Evolutionary conservation across 2,113 vertebrate genomes (phyloP).

Genomic region (Myxocyprinus asiaticus): DNA sequence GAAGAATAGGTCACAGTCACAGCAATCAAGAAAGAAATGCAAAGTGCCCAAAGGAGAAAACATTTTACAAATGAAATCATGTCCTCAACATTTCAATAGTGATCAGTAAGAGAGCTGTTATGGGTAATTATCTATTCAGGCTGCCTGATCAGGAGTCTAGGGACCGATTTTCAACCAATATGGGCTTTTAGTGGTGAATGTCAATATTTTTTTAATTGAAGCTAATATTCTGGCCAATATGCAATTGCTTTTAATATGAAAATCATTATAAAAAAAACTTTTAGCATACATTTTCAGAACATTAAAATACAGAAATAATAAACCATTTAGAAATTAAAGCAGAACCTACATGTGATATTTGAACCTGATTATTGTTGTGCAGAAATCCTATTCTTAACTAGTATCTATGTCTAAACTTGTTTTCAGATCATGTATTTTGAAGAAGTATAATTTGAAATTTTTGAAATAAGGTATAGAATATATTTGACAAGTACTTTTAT

Average conservation of each 20-base stretch:
- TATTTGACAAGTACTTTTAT: too few species aligned
- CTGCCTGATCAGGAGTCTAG: not conserved
- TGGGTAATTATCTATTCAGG: too few species aligned
- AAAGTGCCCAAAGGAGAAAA: not conserved
- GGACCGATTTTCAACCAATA: not conserved
- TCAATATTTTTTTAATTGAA: not conserved
- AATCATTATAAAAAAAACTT: not conserved
- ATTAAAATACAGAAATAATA: not conserved
- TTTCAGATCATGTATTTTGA: too few species aligned
- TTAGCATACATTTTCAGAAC: not conserved
- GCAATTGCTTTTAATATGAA: not conserved
- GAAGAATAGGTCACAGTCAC: constrained; percentile 5
- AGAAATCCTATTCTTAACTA: too few species aligned
- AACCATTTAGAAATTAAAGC: not conserved
- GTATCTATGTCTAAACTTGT: too few species aligned
- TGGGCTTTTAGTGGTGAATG: not conserved
- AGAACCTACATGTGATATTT: not conserved
- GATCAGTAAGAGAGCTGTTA: not conserved
- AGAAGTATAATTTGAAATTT: too few species aligned
- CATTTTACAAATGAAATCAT: not conserved
- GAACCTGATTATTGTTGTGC: too few species aligned
- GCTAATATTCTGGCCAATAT: not conserved
- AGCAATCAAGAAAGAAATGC: not conserved
- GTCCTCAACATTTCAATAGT: not conserved
- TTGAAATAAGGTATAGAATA: too few species aligned